phyloP scores from a whole-genome alignment of 2,888 invertebrate genomes.

The Drosophila infuscata region DNA sequence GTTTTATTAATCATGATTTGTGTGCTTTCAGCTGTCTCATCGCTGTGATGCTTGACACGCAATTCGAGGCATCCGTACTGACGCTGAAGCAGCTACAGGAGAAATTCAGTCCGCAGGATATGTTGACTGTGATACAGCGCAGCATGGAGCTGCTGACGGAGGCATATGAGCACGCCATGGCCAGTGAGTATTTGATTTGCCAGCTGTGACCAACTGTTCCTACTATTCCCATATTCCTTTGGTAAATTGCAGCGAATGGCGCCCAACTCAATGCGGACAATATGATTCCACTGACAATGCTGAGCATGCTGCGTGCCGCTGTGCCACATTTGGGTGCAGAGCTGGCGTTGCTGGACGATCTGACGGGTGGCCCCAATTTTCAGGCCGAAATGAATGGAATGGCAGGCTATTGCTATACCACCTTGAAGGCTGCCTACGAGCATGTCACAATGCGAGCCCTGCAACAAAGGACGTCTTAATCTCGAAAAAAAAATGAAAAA shows the following conservation, averaged over 20 bases:
- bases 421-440: conserved; percentile 84
- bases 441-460: conserved; percentile 79
- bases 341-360: conserved; percentile 84
- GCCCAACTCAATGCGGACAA: conserved; percentile 83
- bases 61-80: conserved; percentile 81
- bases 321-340: conserved; percentile 85
- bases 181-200: conserved; percentile 58
- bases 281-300: conserved; percentile 84
- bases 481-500: neutral
- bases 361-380: conserved; percentile 84
- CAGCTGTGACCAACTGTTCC: too few relatives aligned
- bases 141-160: conserved; percentile 83
- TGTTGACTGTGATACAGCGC: conserved; percentile 84
- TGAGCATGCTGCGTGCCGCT: conserved; percentile 83
- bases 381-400: conserved; percentile 84
- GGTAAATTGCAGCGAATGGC: conserved; percentile 66
- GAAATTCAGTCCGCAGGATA: conserved; percentile 84
- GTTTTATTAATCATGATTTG: neutral
- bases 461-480: conserved; percentile 64
- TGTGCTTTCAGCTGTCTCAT: conserved; percentile 66
- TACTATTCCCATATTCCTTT: neutral
- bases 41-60: conserved; percentile 74
- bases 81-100: conserved; percentile 83
- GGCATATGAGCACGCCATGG: conserved; percentile 80
- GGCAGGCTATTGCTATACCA: conserved; percentile 85